phyloP scores from a whole-genome alignment of 1,140 invertebrate species.

The Aplysia californica region DNA sequence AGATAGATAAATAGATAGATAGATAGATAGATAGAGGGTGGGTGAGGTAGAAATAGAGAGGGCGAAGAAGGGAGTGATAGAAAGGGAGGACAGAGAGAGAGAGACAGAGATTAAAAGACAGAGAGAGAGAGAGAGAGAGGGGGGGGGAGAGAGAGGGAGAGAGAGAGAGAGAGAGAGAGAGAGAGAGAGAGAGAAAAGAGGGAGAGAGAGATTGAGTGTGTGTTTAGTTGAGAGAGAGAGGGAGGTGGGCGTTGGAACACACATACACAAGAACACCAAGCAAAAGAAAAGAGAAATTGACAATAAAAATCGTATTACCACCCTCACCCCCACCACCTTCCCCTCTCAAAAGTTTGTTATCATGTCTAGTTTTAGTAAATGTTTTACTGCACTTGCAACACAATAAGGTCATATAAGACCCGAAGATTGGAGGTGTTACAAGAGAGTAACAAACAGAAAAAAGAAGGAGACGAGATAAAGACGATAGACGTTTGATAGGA shows the following conservation, averaged over 20 bases:
- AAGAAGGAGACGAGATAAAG: no score
- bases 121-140: constrained; percentile 29
- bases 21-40: no score
- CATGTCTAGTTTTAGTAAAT: neutral
- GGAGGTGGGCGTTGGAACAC: neutral
- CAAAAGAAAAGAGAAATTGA: neutral
- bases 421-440: no score
- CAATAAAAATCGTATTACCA: neutral
- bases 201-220: neutral
- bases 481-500: no score
- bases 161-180: constrained; percentile 28
- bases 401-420: no score
- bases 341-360: neutral
- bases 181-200: neutral
- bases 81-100: neutral
- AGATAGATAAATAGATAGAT: no score
- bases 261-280: neutral
- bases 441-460: no score
- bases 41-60: no score
- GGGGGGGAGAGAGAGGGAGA: constrained; percentile 28
- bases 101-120: neutral
- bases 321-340: neutral
- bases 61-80: no score
- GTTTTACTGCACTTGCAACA: no score
- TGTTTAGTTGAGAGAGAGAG: neutral